phyloP scores from a whole-genome alignment of 2,797 vertebrate species.

The Rhinogobio ventralis region DNA sequence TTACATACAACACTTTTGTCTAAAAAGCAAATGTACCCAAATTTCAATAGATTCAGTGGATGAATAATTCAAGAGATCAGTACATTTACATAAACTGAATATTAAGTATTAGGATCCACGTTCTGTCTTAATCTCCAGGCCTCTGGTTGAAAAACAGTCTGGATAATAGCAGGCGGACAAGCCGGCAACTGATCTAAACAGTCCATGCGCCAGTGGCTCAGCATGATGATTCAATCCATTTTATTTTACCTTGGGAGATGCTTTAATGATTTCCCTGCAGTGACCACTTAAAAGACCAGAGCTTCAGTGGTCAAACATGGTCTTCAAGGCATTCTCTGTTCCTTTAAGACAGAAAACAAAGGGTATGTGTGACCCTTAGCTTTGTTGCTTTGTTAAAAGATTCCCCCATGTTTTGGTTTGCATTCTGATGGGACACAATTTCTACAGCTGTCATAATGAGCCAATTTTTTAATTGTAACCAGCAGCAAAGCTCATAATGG shows the following conservation, averaged over 20 bases:
- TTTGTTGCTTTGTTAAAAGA: conserved; percentile 15
- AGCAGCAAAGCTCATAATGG: neutral
- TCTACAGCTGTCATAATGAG: neutral
- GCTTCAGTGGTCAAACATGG: conserved; percentile 10
- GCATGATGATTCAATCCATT: conserved; percentile 24
- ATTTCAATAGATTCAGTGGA: conserved; percentile 26
- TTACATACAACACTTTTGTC: conserved; percentile 15
- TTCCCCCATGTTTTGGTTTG: neutral
- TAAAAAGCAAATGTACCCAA: conserved; percentile 19
- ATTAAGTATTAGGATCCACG: neutral
- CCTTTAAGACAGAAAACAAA: neutral
- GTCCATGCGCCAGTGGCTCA: neutral
- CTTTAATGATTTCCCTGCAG: conserved; percentile 57
- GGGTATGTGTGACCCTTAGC: neutral
- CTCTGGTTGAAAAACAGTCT: conserved; percentile 17
- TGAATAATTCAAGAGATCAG: conserved; percentile 55
- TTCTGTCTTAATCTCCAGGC: conserved; percentile 9
- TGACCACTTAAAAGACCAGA: conserved; percentile 14
- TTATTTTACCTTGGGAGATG: conserved; percentile 53
- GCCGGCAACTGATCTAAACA: conserved; percentile 39
- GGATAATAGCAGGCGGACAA: conserved; percentile 14
- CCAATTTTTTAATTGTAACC: neutral
- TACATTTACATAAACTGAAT: conserved; percentile 50
- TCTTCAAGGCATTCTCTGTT: conserved; percentile 35
- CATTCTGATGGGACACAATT: neutral